Conservation (phyloP, 2,113 vertebrate genomes). For the Sinocyclocheilus anophthalmus region DNA sequence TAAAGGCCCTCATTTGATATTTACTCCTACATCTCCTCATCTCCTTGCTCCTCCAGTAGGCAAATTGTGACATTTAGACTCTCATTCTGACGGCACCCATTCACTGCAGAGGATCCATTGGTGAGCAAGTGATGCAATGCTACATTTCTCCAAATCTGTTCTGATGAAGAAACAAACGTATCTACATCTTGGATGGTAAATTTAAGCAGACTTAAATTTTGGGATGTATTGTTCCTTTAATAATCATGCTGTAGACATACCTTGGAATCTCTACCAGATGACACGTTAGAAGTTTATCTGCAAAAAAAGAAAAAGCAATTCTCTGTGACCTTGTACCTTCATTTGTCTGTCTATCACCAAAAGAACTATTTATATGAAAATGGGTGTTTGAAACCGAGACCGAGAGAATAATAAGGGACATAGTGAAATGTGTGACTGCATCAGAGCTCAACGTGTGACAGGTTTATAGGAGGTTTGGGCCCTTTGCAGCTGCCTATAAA, state of each 20-base stretch:
- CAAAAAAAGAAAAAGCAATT: neutral
- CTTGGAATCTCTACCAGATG: neutral
- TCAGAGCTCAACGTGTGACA: slow-evolving; percentile 51
- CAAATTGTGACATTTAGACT: too few species aligned
- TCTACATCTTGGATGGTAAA: neutral
- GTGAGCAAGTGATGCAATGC: too few species aligned
- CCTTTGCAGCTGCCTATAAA: slow-evolving; percentile 53
- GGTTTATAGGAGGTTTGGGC: slow-evolving; percentile 53
- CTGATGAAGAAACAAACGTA: neutral
- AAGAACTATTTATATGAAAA: slow-evolving; percentile 42
- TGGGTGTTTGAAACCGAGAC: slow-evolving; percentile 5
- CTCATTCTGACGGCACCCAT: too few species aligned
- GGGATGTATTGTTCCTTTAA: neutral
- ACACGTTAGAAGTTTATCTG: neutral
- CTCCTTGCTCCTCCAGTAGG: too few species aligned
- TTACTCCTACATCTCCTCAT: too few species aligned
- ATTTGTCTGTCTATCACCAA: neutral
- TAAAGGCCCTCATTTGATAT: too few species aligned
- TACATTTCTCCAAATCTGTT: too few species aligned
- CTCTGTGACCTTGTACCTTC: neutral
- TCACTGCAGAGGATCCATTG: too few species aligned
- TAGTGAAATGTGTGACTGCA: slow-evolving; percentile 51
- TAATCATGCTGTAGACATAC: neutral
- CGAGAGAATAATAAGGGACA: slow-evolving; percentile 12
- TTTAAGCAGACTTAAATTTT: too few species aligned